Conservation (phyloP, 2,888 invertebrate genomes). For the Caenorhabditis sp. region DNA sequence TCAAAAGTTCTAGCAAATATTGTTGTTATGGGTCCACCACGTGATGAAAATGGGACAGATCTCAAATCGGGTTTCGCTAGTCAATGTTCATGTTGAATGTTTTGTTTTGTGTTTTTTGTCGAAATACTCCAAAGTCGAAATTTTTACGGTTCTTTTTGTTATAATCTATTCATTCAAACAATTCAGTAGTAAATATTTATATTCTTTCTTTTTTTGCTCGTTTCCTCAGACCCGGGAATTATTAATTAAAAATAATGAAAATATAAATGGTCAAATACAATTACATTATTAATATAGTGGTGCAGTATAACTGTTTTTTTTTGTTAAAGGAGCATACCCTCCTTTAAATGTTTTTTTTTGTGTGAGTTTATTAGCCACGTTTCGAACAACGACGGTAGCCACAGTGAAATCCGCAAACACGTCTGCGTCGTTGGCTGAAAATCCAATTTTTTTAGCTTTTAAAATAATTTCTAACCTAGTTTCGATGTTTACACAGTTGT, state of each 20-base stretch:
- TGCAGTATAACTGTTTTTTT: neutral
- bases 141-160: conserved; percentile 4
- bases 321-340: too few species aligned
- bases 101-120: neutral
- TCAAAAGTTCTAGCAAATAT: conserved; percentile 31
- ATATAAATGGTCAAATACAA: neutral
- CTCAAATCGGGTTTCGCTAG: conserved; percentile 11
- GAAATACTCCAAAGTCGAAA: neutral
- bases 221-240: neutral
- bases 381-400: too few species aligned
- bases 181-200: neutral
- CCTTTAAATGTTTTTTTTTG: too few species aligned
- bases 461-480: too few species aligned
- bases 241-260: neutral
- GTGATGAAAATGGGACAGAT: conserved; percentile 14
- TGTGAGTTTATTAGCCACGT: too few species aligned
- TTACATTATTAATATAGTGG: neutral
- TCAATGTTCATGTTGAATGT: neutral
- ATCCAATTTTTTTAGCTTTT: too few species aligned
- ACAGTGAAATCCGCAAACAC: too few species aligned
- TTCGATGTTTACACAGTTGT: conserved; percentile 14
- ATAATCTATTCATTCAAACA: neutral
- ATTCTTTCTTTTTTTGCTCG: neutral
- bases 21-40: conserved; percentile 32
- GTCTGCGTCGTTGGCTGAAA: too few species aligned